Evolutionary conservation across 1,140 invertebrate genomes (phyloP), one percentile per base, ranked within the genome.

Genomic region (Aporrectodea caliginosa): DNA sequence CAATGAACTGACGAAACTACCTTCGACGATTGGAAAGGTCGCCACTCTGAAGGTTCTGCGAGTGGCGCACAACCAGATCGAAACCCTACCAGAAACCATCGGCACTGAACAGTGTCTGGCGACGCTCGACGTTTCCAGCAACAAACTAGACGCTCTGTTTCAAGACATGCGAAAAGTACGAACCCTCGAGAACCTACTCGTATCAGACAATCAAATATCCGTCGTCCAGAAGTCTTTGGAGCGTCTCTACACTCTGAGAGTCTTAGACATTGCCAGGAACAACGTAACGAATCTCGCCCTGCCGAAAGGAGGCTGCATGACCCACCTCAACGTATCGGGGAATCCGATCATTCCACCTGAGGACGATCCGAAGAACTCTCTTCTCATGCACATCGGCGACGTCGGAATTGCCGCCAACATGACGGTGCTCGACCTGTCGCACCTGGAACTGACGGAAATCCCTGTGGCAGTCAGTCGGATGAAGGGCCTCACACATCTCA

Each of bases 41-140:
- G 81, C 84, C 0, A 69, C 80, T 0, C 78, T 88, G 1, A 80
- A 79, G n/a, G 79, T 85, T n/a, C 75, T 88, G 1, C 83, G 87
- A 79, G 80, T 85, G 16, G 84, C 85, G 0, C 83, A 88, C 79
- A 88, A 88, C 83, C 85, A 85, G 79, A 83, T 88, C 58, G 83
- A 81, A 35, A 70, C 76, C 0, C 85, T 85, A 35, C 86, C 86
- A 14, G 58, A 73, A 16, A 85, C 84, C 58, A 78, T 87, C 31
- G 86, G 86, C 31, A 78, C 29, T n/a, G 43, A 58, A 35, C 75
- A 76, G 75, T 76, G 75, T 35, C 79, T 88, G 31, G 84, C 81
- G 1, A 84, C 78, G 75, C 77, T 88, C 68, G 84, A 86, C 81
- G 79, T 87, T n/a, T 82, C 84, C 6, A 58, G 84, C 78, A 88